These are phyloP conservation scores for Eurosta solidaginis DNA, from an alignment of 1,140 invertebrate genomes.

Conservation along the genomic window DNA sequence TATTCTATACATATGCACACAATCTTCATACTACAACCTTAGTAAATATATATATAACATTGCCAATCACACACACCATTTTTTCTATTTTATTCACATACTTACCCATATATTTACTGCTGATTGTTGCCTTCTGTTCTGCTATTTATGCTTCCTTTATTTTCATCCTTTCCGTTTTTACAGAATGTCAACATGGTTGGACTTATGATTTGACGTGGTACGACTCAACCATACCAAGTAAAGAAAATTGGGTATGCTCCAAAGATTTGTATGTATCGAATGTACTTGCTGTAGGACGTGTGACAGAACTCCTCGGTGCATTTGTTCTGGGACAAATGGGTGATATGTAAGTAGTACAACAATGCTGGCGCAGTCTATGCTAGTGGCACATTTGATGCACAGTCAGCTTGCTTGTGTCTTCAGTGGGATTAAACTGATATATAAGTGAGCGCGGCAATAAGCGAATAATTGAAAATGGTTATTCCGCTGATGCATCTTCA, in stretches of 20 bases:
- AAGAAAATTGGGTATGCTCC: constrained; percentile 65
- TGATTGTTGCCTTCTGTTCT: neutral
- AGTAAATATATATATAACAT: neutral
- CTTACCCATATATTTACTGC: neutral
- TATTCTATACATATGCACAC: neutral
- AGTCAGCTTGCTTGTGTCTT: neutral
- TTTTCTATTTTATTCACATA: too few species aligned
- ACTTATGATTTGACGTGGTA: constrained; percentile 64
- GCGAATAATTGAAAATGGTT: constrained; percentile 24
- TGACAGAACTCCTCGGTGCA: constrained; percentile 63
- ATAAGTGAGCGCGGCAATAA: neutral
- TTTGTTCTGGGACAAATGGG: constrained; percentile 64
- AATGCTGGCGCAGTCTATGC: neutral
- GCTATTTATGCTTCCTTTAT: neutral
- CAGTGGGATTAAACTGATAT: constrained; percentile 19
- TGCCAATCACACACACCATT: neutral
- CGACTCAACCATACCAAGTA: constrained; percentile 59
- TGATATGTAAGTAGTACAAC: constrained; percentile 62
- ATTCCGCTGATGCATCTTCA: neutral
- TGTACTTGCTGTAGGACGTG: constrained; percentile 61
- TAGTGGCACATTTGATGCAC: neutral
- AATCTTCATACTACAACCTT: neutral
- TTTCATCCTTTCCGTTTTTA: neutral
- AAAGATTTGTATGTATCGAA: constrained; percentile 62
- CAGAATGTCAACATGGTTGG: constrained; percentile 56